These are phyloP conservation scores for Vesta saturnalis DNA, from an alignment of 2,888 invertebrate genomes.

Conservation along the genomic window DNA sequence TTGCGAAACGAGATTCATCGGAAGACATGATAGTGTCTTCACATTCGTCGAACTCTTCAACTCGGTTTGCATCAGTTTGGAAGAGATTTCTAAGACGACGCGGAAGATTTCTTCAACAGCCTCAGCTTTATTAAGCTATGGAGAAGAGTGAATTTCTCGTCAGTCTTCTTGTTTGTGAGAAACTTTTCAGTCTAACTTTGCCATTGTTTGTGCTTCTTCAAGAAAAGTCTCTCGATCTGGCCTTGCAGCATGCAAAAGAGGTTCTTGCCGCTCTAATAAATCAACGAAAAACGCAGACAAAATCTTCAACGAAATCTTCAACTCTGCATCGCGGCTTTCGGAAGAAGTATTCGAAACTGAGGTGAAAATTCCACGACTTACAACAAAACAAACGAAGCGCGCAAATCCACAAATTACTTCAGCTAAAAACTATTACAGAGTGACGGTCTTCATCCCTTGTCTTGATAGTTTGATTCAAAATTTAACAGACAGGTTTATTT, in stretches of 20 bases:
- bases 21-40: conserved; percentile 8
- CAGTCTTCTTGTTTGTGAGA: conserved; percentile 6
- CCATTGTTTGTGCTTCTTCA: conserved; percentile 8
- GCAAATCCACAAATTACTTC: neutral
- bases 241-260: conserved; percentile 1
- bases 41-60: conserved; percentile 13
- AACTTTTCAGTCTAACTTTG: conserved; percentile 7
- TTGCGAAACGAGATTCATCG: conserved; percentile 13
- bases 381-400: neutral
- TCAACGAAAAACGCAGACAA: conserved; percentile 4
- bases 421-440: neutral
- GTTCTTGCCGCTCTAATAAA: conserved; percentile 7
- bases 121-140: conserved; percentile 12
- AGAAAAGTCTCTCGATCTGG: conserved; percentile 4
- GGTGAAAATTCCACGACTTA: neutral
- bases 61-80: conserved; percentile 13
- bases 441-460: conserved; percentile 2
- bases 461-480: neutral
- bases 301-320: conserved; percentile 6
- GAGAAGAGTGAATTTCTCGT: conserved; percentile 9
- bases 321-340: neutral
- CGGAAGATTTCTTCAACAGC: conserved; percentile 5
- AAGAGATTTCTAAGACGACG: conserved; percentile 10
- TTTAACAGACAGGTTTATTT: neutral
- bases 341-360: conserved; percentile 4